phyloP scores from a whole-genome alignment of 2,888 invertebrate genomes.

The Noctua fimbriata region DNA sequence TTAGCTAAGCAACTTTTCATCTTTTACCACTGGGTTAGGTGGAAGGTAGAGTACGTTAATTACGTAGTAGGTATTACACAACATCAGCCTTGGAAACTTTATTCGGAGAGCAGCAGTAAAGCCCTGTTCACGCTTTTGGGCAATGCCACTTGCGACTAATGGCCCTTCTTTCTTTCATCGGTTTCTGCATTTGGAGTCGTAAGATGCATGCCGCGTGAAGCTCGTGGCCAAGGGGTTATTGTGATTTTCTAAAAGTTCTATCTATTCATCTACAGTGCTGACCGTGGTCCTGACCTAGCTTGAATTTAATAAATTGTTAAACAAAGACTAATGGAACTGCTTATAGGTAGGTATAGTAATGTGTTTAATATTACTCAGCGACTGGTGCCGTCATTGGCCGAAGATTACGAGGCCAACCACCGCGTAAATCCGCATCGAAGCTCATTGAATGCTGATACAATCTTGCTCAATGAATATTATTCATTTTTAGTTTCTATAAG shows the following conservation, averaged over 20 bases:
- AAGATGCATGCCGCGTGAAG: background rate
- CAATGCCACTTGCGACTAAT: background rate
- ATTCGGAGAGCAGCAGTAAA: background rate
- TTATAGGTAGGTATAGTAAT: conserved; percentile 1
- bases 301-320: background rate
- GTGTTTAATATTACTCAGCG: conserved; percentile 41
- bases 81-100: background rate
- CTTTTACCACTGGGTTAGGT: background rate
- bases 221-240: background rate
- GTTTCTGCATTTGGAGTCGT: background rate
- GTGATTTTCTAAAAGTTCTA: background rate
- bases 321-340: conserved; percentile 16
- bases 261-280: background rate
- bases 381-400: conserved; percentile 63
- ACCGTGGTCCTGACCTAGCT: background rate
- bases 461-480: conserved; percentile 57
- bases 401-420: conserved; percentile 71
- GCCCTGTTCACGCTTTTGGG: background rate
- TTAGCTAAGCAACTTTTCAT: background rate
- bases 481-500: conserved; percentile 22
- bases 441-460: conserved; percentile 51
- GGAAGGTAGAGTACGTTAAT: no score
- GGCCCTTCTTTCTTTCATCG: background rate
- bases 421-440: conserved; percentile 65
- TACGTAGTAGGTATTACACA: no score